Conservation (phyloP, 2,888 invertebrate genomes). For the Galerucella nymphaeae region DNA sequence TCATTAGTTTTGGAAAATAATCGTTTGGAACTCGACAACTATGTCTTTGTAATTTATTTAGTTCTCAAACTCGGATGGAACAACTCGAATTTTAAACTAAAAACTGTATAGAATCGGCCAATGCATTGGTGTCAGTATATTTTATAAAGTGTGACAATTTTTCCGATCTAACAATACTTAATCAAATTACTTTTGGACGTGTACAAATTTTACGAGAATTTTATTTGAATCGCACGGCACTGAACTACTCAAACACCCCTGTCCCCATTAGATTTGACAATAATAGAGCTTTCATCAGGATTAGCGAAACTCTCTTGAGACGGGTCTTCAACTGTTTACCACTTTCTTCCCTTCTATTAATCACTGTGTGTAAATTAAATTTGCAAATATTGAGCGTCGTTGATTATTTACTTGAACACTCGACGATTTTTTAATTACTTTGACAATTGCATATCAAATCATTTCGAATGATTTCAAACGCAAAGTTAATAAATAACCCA, state of each 20-base stretch:
- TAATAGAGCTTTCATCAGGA: constrained; percentile 61
- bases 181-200: no score
- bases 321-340: constrained; percentile 54
- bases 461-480: no score
- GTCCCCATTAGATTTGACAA: constrained; percentile 61
- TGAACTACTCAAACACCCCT: constrained; percentile 54
- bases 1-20: constrained; percentile 23
- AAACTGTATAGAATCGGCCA: no score
- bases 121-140: no score
- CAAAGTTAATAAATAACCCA: no score
- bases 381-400: constrained; percentile 11
- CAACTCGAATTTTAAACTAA: background rate
- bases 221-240: constrained; percentile 16
- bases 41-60: background rate
- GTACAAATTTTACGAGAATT: background rate
- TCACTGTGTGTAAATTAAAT: constrained; percentile 50
- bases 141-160: no score
- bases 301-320: constrained; percentile 62
- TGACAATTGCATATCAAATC: background rate
- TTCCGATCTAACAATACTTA: no score
- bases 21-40: constrained; percentile 8
- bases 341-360: constrained; percentile 51
- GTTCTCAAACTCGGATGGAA: background rate
- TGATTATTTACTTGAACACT: constrained; percentile 22
- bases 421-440: constrained; percentile 16